These are phyloP conservation scores for Diplodus puntazzo DNA, from an alignment of 2,797 vertebrate species.

Conservation along the genomic window DNA sequence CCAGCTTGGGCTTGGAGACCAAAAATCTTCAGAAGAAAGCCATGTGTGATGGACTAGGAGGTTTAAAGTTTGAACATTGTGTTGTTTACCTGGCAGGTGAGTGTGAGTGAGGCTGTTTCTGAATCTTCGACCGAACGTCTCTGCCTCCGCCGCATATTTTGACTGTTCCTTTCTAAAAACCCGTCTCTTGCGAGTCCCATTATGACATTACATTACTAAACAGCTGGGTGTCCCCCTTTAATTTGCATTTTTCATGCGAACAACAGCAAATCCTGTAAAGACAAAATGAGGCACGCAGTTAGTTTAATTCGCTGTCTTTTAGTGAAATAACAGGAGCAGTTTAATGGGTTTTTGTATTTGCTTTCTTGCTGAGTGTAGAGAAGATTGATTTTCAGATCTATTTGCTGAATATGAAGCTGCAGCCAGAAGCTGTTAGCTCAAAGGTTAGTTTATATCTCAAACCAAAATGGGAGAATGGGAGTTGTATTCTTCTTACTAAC, in stretches of 20 bases:
- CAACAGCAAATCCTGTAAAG: too few relatives aligned
- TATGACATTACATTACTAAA: not conserved
- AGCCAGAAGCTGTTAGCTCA: not conserved
- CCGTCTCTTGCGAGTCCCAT: not conserved
- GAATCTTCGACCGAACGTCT: too few relatives aligned
- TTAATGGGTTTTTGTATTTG: not conserved
- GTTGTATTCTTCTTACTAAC: not conserved
- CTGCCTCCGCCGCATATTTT: too few relatives aligned
- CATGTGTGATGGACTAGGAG: not conserved
- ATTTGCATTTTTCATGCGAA: too few relatives aligned
- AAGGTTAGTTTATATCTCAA: not conserved
- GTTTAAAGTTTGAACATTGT: not conserved
- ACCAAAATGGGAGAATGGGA: not conserved
- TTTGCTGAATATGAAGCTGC: not conserved
- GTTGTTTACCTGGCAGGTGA: not conserved
- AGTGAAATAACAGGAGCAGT: too few relatives aligned
- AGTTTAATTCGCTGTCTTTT: too few relatives aligned
- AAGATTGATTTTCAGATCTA: not conserved
- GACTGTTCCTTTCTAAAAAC: not conserved
- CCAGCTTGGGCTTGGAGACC: not conserved
- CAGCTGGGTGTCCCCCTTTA: not conserved
- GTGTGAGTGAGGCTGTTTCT: not conserved
- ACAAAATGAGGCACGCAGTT: too few relatives aligned
- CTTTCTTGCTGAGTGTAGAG: not conserved
- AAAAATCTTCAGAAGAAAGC: not conserved